These are phyloP conservation scores for Philereme transversata DNA, from an alignment of 2,888 invertebrate species.

Conservation along the genomic window DNA sequence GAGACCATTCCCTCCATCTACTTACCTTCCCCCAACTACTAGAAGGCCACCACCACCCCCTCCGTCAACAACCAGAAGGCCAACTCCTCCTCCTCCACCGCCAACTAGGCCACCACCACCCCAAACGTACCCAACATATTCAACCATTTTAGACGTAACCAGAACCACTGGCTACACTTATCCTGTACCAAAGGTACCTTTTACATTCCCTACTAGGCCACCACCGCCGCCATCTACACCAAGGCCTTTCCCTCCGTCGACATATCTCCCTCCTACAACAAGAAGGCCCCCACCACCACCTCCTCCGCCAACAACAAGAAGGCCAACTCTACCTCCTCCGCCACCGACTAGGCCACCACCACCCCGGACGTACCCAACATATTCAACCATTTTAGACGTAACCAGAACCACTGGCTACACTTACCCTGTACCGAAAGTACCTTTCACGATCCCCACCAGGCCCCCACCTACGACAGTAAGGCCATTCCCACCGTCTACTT, in stretches of 20 bases:
- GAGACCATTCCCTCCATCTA: constrained; percentile 28
- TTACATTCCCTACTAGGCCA: constrained; percentile 34
- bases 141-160: constrained; percentile 35
- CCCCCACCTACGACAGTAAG: constrained; percentile 35
- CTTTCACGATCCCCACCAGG: constrained; percentile 50
- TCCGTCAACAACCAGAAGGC: constrained; percentile 33
- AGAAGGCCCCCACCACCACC: constrained; percentile 32
- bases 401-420: constrained; percentile 57
- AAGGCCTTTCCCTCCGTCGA: constrained; percentile 37
- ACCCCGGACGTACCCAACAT: constrained; percentile 29
- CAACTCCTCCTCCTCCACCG: constrained; percentile 32
- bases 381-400: constrained; percentile 41
- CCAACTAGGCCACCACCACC: constrained; percentile 35
- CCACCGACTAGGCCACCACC: constrained; percentile 34
- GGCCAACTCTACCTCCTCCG: constrained; percentile 26
- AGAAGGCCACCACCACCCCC: constrained; percentile 11
- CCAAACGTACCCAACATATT: constrained; percentile 38
- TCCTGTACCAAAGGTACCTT: constrained; percentile 35
- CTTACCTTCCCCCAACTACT: constrained; percentile 14
- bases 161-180: constrained; percentile 46
- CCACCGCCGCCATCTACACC: constrained; percentile 34
- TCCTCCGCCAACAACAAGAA: constrained; percentile 30
- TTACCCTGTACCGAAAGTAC: constrained; percentile 56
- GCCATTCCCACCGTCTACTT: constrained; percentile 36
- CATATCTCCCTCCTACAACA: constrained; percentile 35